Base-by-base conservation (phyloP, 2,888 invertebrate genomes). In the Noctua janthe region DNA sequence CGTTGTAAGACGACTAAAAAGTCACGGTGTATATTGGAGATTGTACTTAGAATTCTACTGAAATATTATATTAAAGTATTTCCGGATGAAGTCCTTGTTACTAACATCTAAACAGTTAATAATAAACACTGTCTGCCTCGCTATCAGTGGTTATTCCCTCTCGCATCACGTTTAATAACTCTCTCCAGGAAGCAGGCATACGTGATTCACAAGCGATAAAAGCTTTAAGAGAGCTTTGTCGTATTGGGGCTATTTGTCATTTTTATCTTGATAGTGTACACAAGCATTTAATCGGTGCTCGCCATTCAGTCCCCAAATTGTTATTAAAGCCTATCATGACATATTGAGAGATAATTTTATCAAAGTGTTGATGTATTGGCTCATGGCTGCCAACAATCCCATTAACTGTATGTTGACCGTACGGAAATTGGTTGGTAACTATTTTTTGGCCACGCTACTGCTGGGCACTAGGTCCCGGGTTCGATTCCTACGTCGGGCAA, bases 241-340 rank as follows among this genome's bases (percentile, higher is more conserved):
- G 59, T 71, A 83, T 74, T 78, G 80, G 81, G 73, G 79, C 81
- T 92, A 92, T 93, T 92, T 93, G 91, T 92, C 94, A 93, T 92
- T 94, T 90, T 96, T 96, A 96, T 96, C 95, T 87, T 80, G 83
- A 87, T 89, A 82, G 94, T 95, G 94, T 95, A 92, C 90, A 88
- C 56, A 92, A 90, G 88, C 91, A 91, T 81, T 81, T 94, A 95
- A 95, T 95, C 94, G 93, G 91, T 92, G 93, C 87, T 90, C 87
- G 90, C 89, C 91, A 94, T 93, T 94, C 91, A 91, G 89, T 90
- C 89, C 88, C 91, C 82, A 93, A 94, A 94, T 94, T 94, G 94
- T 94, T 95, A 95, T 94, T 95, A 92, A 91, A 90, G 88, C 91
- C 88, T 92, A 93, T 94, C 94, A 89, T 93, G 94, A 92, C 92